Conservation (phyloP, 2,888 invertebrate genomes). For the Agonopterix arenella region DNA sequence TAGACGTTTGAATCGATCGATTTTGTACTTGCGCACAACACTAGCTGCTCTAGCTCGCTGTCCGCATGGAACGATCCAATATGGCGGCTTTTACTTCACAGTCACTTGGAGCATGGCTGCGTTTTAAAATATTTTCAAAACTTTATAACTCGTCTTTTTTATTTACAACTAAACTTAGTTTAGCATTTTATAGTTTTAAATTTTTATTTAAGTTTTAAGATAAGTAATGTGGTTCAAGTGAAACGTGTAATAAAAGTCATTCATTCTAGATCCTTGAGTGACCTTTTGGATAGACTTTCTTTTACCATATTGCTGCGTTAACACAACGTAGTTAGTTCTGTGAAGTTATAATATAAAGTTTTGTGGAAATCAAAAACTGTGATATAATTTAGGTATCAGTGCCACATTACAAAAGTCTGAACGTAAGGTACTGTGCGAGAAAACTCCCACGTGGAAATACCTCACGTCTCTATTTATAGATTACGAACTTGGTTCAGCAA, state of each 20-base stretch:
- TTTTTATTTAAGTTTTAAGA: conserved; percentile 48
- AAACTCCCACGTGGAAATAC: conserved; percentile 75
- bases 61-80: conserved; percentile 65
- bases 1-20: conserved; percentile 40
- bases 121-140: conserved; percentile 48
- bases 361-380: conserved; percentile 42
- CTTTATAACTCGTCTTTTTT: conserved; percentile 42
- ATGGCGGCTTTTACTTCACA: conserved; percentile 69
- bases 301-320: conserved; percentile 67
- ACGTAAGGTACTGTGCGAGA: conserved; percentile 57
- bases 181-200: conserved; percentile 39
- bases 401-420: conserved; percentile 49
- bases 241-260: conserved; percentile 50
- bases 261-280: conserved; percentile 70
- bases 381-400: conserved; percentile 58
- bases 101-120: conserved; percentile 59
- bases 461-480: conserved; percentile 73
- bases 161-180: conserved; percentile 36
- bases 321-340: conserved; percentile 30
- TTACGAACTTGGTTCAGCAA: conserved; percentile 60
- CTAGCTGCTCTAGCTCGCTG: conserved; percentile 44
- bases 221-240: conserved; percentile 54
- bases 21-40: conserved; percentile 63
- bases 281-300: conserved; percentile 69
- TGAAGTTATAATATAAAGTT: conserved; percentile 33